Base-by-base conservation (phyloP, 2,113 vertebrate genomes). In the Arvicanthis niloticus region DNA sequence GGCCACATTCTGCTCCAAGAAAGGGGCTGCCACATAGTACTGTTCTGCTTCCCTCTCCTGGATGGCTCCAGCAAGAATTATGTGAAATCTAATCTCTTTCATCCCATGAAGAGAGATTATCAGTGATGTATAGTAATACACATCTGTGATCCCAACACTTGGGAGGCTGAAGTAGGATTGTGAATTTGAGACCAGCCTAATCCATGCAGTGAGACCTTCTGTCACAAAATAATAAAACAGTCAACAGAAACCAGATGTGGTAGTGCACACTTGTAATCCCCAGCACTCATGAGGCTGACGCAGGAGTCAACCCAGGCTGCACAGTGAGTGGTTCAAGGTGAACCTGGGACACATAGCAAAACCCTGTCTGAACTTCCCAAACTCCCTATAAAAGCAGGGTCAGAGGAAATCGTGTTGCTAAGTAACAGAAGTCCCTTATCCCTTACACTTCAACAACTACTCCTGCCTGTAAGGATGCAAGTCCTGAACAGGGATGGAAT, bases 1-100 rank as follows among this genome's bases (percentile, higher is more conserved):
- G 65, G 42, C 72, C 73, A 95, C 68, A 73, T 94, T 96, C 56
- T 90, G 34, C 87, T 88, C 91, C 88, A 48, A 42, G 34, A 62
- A 93, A 51, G 65, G 48, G 96, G 48, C 45, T 95, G 12, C 77
- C 91, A 3, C 67, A 70, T 29, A 67, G 91, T 70, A 80, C n/a
- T 91, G 96, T 42, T 93, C 91, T 88, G 48, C n/a, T 86, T 0
- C 45, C 2, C 19, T 82, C 87, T 94, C 37, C 40, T 91, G 24
- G 76, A 51, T 86, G 42, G 17, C 91, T 80, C 78, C 42, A 73
- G 51, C 24, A 91, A 72, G 37, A 93, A 45, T 84, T 73, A 29
- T 91, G 21, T 89, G 67, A 91, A 95, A 65, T 40, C 9, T 19
- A 87, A 70, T 88, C 13, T 31, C 51, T 90, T 80, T 95, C 37